Evolutionary conservation across 1,140 invertebrate species (phyloP), one percentile per base, ranked within the genome.

Genomic region (Heliconius hewitsoni): DNA sequence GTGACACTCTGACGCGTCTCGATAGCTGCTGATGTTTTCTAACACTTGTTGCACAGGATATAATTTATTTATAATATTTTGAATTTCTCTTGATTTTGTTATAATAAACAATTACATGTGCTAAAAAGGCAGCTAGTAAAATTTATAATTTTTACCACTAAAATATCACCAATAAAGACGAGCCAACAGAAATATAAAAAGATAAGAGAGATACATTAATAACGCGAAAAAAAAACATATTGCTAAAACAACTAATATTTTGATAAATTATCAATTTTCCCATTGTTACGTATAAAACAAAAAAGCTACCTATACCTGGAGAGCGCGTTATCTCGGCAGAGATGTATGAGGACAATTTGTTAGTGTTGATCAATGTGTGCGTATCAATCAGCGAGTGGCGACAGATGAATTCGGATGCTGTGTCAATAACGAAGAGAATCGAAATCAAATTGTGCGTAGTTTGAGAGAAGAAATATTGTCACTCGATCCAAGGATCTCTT

Each of bases 211-310:
- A 57, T 23, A 34, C 1, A 30, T 30, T 37, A 55, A 42, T 16
- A 73, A 79, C 83, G 13, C 55, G 19, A 66, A 66, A 66, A 60
- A 57, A 60, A 66, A 66, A 66, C 27, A 27, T 66, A 66, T 66
- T 27, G 60, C 60, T 30, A 30, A 8, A 66, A 66, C 60, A 66
- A 8, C 55, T 30, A 27, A 66, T 66, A 30, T 30, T 66, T 77
- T 89, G 90, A 89, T 90, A 85, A 89, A 90, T 92, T 92, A 90
- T 91, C 89, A 91, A 90, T 91, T 91, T 89, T 87, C 89, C 85
- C 87, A 89, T 91, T 90, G 86, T 92, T 86, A 87, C 85, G 82
- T 78, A 81, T 85, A 87, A 90, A 91, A 91, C 88, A 91, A 91
- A 91, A 46, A 92, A 90, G 85, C 86, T 79, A 79, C 83, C 89